Evolutionary conservation across 2,797 vertebrate species (phyloP).

Genomic region (Acrossocheilus fasciatus): DNA sequence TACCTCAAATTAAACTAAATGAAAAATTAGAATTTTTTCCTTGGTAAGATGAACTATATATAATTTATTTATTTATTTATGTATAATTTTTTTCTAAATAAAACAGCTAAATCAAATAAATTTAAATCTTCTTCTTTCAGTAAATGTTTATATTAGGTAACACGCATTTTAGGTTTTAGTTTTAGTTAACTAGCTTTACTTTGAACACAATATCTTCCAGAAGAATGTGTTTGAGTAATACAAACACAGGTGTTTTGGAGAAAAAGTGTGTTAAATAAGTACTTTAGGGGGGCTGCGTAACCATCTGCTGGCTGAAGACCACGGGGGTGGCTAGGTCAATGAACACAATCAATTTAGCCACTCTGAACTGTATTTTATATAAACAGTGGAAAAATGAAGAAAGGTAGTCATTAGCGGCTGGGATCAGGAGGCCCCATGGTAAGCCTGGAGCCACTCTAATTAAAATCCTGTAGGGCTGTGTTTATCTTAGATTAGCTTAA

Average conservation of each 20-base stretch:
- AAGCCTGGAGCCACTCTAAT: constrained; percentile 53
- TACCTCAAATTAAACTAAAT: too few relatives aligned
- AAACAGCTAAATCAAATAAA: background rate
- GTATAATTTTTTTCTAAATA: too few relatives aligned
- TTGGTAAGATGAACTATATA: too few relatives aligned
- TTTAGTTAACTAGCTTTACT: background rate
- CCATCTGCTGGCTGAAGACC: constrained; percentile 10
- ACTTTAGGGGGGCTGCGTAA: background rate
- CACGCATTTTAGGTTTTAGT: background rate
- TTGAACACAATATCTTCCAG: background rate
- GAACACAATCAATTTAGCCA: constrained; percentile 40
- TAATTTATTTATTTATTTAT: too few relatives aligned
- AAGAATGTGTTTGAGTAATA: background rate
- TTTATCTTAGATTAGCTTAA: constrained; percentile 62
- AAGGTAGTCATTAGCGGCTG: constrained; percentile 31
- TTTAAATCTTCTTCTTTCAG: background rate
- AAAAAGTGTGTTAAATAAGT: constrained; percentile 4
- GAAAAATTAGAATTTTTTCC: too few relatives aligned
- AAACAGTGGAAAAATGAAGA: constrained; percentile 11
- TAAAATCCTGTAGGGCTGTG: constrained; percentile 52
- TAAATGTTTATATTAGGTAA: background rate
- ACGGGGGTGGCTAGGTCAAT: constrained; percentile 11
- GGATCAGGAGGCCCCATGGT: constrained; percentile 39
- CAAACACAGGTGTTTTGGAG: background rate
- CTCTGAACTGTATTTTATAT: constrained; percentile 43